phyloP scores from a whole-genome alignment of 2,113 vertebrate genomes.

The zebrafish (Danio rerio) region DNA sequence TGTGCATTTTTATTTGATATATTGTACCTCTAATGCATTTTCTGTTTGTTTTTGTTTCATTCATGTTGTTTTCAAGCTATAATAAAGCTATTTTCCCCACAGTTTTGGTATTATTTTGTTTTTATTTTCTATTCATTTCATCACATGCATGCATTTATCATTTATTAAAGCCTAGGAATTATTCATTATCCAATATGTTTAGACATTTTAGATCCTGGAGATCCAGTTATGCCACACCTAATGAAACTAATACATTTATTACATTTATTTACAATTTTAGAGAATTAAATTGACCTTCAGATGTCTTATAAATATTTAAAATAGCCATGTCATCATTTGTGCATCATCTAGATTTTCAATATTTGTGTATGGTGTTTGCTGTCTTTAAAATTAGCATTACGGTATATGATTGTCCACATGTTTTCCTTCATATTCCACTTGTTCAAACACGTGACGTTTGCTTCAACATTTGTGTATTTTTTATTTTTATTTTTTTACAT shows the following conservation, averaged over 20 bases:
- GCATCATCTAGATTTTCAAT: too few relatives aligned
- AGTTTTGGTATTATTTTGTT: constrained; percentile 3
- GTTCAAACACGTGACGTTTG: neutral
- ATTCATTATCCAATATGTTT: neutral
- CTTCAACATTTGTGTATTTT: neutral
- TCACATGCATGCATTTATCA: neutral
- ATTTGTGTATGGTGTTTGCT: too few relatives aligned
- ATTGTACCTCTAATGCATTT: neutral
- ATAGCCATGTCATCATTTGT: neutral
- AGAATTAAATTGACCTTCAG: neutral
- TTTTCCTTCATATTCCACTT: neutral
- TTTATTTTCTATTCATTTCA: neutral
- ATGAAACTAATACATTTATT: neutral
- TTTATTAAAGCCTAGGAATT: neutral
- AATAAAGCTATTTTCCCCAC: neutral
- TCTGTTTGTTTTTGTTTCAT: neutral
- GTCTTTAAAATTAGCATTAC: neutral
- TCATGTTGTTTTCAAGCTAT: neutral
- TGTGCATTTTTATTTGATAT: neutral
- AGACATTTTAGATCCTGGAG: neutral
- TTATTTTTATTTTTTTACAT: neutral
- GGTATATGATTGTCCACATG: neutral
- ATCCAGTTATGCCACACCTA: constrained; percentile 1
- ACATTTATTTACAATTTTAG: neutral
- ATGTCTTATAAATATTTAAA: neutral